Base-by-base conservation (phyloP, 2,797 vertebrate genomes). In the Onychomys leucogaster region DNA sequence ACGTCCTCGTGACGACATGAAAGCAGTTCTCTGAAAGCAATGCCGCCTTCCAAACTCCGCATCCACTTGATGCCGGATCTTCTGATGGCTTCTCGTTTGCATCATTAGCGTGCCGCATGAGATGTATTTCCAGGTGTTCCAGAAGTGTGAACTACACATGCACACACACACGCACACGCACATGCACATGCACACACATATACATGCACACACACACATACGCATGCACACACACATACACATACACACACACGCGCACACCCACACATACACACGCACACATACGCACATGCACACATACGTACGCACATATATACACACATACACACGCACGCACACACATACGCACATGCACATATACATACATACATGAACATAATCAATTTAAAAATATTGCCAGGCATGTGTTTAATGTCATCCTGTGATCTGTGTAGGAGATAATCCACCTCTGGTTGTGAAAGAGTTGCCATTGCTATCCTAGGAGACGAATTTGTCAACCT, bases 41-140 rank as follows among this genome's bases (percentile, higher is more conserved):
- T 27, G n/a, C 27, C 19, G 11, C 86, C 7, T 85, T 14, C 67
- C 82, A 49, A 96, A 93, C 91, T 84, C 69, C 55, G 1, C 84
- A 41, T 94, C 41, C 71, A 73, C 52, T 91, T 82, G 46, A 34
- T 61, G 63, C 65, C 83, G 69, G 57, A 77, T 88, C 90, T 96
- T 93, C 41, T 85, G 65, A 71, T 84, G 67, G 14, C 52, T 95
- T 73, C 87, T 95, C 41, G 34, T 49, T 90, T 95, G n/a, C 3
- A 77, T 96, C 87, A 91, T 89, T 91, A 91, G 41, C 34, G 23
- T 85, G 83, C 57, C 49, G 86, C 29, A 46, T 63, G 91, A 61
- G 73, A 76, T 69, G 41, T 95, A 52, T 93, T 88, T 93, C 16
- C 92, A 59, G 57, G 21, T 93, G 5, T 87, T 87, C 41, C 46